Evolutionary conservation across 1,140 invertebrate species (phyloP), one percentile per base, ranked within the genome.

Genomic region (Pseudomyrmex gracilis): DNA sequence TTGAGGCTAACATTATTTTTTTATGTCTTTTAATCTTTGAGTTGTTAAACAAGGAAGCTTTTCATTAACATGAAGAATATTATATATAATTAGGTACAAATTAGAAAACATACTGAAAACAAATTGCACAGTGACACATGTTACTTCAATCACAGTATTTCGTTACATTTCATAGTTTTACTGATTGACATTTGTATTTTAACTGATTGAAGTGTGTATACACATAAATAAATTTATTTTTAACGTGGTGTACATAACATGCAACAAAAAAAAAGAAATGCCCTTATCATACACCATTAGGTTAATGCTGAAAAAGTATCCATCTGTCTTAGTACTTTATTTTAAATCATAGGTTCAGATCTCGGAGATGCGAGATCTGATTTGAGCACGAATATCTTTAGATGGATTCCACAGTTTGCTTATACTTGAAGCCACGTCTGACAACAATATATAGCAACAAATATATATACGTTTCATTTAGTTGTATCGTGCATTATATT

Each of bases 61-160:
- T 45, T 82, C n/a, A 63, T 60, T 49, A 55, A 77, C 70, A 20
- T 71, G 60, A 53, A 71, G 67, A 77, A 47, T 63, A 71, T n/a
- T 4, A 13, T 10, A 13, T 10, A 51, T 13, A 9, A 71, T 73
- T 68, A 68, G 58, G 34, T 34, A 49, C 55, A 60, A 77, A 51
- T 68, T 34, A 74, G 57, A 34, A 64, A 9, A 60, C 64, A 43
- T n/a, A 15, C 47, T 51, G 43, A 24, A 20, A 51, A 63, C 5
- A 24, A 24, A 84, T 78, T 78, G 49, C 83, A 57, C 74, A 63
- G 24, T 84, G 47, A 68, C 67, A 80, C 66, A 80, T 80, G 43
- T 80, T 80, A 80, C 76, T 80, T 58, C 66, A 80, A 80, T 80
- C 66, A 80, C 76, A 80, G 66, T 71, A 70, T 80, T 60, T 58